phyloP scores from a whole-genome alignment of 2,888 invertebrate genomes.

The Agriopis aurantiaria region DNA sequence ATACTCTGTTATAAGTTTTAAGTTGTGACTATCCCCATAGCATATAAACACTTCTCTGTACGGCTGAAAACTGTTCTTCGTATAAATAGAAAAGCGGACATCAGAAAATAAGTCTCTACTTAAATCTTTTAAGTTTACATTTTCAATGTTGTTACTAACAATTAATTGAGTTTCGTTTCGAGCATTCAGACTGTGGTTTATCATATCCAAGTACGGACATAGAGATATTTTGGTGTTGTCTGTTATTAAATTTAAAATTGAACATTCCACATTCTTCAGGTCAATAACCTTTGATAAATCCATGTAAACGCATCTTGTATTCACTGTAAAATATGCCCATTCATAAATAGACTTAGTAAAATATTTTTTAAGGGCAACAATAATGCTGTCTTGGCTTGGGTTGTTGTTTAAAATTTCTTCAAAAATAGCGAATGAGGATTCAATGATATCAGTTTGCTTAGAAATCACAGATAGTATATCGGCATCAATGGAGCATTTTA shows the following conservation, averaged over 20 bases:
- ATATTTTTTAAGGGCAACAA: slow-evolving; percentile 69
- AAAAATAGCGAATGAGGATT: slow-evolving; percentile 77
- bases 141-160: slow-evolving; percentile 66
- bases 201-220: slow-evolving; percentile 95
- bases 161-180: slow-evolving; percentile 83
- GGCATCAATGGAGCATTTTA: slow-evolving; percentile 85
- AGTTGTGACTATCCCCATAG: slow-evolving; percentile 94
- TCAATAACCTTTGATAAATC: slow-evolving; percentile 80
- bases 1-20: slow-evolving; percentile 94
- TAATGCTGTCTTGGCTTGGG: slow-evolving; percentile 68
- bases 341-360: slow-evolving; percentile 82
- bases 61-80: slow-evolving; percentile 84
- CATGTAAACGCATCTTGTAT: slow-evolving; percentile 94
- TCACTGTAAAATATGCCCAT: slow-evolving; percentile 95
- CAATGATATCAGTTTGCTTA: slow-evolving; percentile 82
- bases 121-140: slow-evolving; percentile 64
- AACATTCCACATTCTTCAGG: slow-evolving; percentile 73
- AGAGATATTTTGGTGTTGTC: slow-evolving; percentile 90
- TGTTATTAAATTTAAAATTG: slow-evolving; percentile 74
- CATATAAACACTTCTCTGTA: slow-evolving; percentile 94
- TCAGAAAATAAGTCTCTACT: slow-evolving; percentile 69
- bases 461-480: slow-evolving; percentile 83
- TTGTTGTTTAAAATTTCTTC: slow-evolving; percentile 72
- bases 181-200: slow-evolving; percentile 92
- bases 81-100: slow-evolving; percentile 78